These are phyloP conservation scores for Acanthornis magna DNA, from an alignment of 2,797 vertebrate genomes.

Conservation along the genomic window DNA sequence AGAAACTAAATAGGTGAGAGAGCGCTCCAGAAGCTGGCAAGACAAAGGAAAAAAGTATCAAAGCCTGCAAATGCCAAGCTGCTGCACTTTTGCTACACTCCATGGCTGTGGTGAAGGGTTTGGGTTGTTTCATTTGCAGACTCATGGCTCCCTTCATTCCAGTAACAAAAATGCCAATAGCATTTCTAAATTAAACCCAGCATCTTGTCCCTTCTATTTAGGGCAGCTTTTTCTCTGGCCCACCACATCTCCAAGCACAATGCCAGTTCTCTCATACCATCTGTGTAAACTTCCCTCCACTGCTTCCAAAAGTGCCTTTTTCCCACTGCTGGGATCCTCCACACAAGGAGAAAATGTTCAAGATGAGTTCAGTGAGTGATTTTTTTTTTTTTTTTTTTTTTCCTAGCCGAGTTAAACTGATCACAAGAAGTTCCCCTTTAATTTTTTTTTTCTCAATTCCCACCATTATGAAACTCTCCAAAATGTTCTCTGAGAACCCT, in stretches of 20 bases:
- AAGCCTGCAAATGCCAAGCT: neutral
- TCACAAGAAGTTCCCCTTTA: neutral
- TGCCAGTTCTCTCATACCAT: neutral
- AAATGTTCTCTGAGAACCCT: neutral
- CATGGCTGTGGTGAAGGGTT: neutral
- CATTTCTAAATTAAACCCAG: conserved; percentile 53
- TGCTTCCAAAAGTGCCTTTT: neutral
- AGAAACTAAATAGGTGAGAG: conserved; percentile 46
- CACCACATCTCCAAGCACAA: neutral
- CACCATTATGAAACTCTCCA: neutral
- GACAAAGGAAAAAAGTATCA: neutral
- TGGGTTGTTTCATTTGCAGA: conserved; percentile 20
- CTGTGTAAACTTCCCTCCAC: conserved; percentile 4
- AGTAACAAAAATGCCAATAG: conserved; percentile 40
- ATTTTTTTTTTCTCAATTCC: neutral
- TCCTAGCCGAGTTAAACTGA: neutral
- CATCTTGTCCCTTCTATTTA: conserved; percentile 30
- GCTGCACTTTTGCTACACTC: neutral
- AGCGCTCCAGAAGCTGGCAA: conserved; percentile 20
- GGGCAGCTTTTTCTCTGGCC: conserved; percentile 31
- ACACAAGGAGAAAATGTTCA: neutral
- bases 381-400: neutral
- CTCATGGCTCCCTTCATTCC: conserved; percentile 36
- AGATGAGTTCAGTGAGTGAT: neutral
- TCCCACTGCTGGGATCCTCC: neutral